Conservation (phyloP, 2,113 vertebrate species). For the Lophius piscatorius region DNA sequence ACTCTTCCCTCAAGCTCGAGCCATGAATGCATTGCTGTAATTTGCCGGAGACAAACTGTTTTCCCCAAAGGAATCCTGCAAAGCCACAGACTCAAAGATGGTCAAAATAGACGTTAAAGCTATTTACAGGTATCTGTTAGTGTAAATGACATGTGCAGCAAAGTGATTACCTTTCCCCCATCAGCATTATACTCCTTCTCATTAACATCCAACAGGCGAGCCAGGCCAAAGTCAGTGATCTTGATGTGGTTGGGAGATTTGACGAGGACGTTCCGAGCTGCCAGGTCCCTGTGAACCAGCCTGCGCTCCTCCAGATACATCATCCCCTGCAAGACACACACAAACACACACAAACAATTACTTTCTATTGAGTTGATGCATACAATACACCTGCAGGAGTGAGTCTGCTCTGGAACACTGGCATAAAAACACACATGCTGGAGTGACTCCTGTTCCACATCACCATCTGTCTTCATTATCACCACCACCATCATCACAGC, state of each 20-base stretch:
- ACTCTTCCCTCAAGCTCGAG: too few relatives aligned
- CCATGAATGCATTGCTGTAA: too few relatives aligned
- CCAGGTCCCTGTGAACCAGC: conserved; percentile 94
- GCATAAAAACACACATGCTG: conserved; percentile 2
- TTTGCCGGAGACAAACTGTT: too few relatives aligned
- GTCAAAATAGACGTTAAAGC: too few relatives aligned
- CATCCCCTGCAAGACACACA: conserved; percentile 88
- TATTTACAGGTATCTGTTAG: too few relatives aligned
- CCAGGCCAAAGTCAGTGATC: conserved; percentile 97
- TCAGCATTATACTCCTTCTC: conserved; percentile 99
- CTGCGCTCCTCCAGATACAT: conserved; percentile 98
- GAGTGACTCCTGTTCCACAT: conserved; percentile 19
- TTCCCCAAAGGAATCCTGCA: too few relatives aligned
- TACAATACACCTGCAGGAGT: background rate
- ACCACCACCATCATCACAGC: conserved; percentile 22
- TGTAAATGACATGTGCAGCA: too few relatives aligned
- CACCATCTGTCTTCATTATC: conserved; percentile 47
- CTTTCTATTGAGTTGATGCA: background rate
- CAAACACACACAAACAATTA: conserved; percentile 10
- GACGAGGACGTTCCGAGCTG: conserved; percentile 95
- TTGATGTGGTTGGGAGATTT: conserved; percentile 99
- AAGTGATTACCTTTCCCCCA: conserved; percentile 97
- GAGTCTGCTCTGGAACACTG: background rate
- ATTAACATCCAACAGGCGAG: conserved; percentile 93
- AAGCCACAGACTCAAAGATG: too few relatives aligned